These are phyloP conservation scores for Stramonita haemastoma DNA, from an alignment of 2,888 invertebrate species.

Conservation along the genomic window DNA sequence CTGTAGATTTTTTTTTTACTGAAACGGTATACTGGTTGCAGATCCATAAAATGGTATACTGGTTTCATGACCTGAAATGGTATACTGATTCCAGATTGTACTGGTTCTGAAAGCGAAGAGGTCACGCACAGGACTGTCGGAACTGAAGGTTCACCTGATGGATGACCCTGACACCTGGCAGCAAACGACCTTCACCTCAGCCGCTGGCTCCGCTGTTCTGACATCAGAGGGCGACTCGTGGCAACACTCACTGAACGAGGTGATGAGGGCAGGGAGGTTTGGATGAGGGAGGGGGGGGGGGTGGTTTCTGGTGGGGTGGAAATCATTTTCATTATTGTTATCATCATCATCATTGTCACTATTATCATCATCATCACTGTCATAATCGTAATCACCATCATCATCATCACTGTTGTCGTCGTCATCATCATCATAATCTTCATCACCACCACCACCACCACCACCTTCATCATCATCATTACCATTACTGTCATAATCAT, in stretches of 20 bases:
- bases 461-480: too few relatives aligned
- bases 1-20: conserved; percentile 40
- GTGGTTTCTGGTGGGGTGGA: neutral
- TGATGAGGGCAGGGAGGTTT: neutral
- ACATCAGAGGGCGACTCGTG: conserved; percentile 45
- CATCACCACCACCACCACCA: too few relatives aligned
- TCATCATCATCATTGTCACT: too few relatives aligned
- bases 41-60: too few relatives aligned
- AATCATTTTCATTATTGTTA: too few relatives aligned
- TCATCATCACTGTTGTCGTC: too few relatives aligned
- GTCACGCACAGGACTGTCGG: conserved; percentile 52
- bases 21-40: too few relatives aligned
- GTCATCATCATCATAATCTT: too few relatives aligned
- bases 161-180: conserved; percentile 57
- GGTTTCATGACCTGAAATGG: too few relatives aligned
- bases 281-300: neutral
- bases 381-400: too few relatives aligned
- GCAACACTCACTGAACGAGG: conserved; percentile 54
- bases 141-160: conserved; percentile 59
- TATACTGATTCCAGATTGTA: conserved; percentile 51
- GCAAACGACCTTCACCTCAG: conserved; percentile 59
- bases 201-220: conserved; percentile 56
- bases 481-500: too few relatives aligned
- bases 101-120: conserved; percentile 51
- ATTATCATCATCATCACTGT: too few relatives aligned